A percentile compares a stretch with the other conserved stretches of the same genome.
Conservation (phyloP, 2,888 invertebrate genomes). For the Caenorhabditis plicata region DNA sequence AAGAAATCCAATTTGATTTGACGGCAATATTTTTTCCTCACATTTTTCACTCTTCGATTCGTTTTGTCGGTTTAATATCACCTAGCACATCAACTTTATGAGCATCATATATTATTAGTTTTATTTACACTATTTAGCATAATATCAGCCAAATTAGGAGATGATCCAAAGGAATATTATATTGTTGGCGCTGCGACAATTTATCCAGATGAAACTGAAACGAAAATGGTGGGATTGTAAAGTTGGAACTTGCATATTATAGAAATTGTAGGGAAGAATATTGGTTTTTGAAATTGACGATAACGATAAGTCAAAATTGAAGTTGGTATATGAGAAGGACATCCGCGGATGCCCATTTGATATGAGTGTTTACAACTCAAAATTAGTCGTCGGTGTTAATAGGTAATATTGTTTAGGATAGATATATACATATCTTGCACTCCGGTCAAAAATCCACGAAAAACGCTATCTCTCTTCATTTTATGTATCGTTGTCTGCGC, state of each 20-base stretch:
- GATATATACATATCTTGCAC: no score
- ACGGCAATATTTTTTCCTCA: no score
- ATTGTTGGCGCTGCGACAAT: constrained; percentile 91
- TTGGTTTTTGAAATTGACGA: constrained; percentile 49
- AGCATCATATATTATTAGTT: background rate
- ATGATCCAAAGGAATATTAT: constrained; percentile 87
- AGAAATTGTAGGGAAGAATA: constrained; percentile 49
- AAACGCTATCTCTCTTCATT: no score
- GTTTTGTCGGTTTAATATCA: no score
- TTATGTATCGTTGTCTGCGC: no score
- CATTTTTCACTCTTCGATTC: no score
- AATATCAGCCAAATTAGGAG: constrained; percentile 71
- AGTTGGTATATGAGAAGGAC: constrained; percentile 88
- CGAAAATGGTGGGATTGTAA: constrained; percentile 17
- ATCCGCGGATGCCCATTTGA: constrained; percentile 77
- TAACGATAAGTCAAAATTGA: constrained; percentile 47
- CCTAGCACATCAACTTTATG: no score
- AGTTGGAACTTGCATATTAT: background rate
- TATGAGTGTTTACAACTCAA: constrained; percentile 86
- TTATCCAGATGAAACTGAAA: constrained; percentile 91
- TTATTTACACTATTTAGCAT: constrained; percentile 12
- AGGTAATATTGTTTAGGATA: no score
- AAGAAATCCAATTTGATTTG: no score
- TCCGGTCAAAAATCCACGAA: no score
- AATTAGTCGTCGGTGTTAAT: constrained; percentile 90